Percentiles rank a stretch among this genome's conserved stretches.
Evolutionary conservation across 2,797 vertebrate genomes (phyloP).

Genomic region (Philypnodon macrostomus): DNA sequence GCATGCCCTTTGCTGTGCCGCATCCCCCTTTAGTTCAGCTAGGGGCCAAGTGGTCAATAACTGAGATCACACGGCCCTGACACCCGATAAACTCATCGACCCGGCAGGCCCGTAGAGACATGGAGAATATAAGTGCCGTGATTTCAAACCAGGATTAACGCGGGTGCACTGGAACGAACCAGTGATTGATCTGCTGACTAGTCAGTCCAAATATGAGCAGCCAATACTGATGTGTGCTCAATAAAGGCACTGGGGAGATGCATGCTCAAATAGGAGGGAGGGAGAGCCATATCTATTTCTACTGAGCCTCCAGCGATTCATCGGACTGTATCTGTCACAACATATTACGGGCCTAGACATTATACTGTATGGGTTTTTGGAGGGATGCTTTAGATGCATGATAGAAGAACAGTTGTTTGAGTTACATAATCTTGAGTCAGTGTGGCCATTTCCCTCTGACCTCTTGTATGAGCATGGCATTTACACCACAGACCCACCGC

Average conservation of each 20-base stretch:
- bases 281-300: constrained; percentile 32
- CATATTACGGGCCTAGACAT: constrained; percentile 13
- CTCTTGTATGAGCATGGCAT: too few species aligned
- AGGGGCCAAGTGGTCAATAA: constrained; percentile 51
- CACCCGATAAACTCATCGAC: constrained; percentile 45
- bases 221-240: constrained; percentile 30
- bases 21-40: constrained; percentile 24
- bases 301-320: constrained; percentile 23
- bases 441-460: background rate
- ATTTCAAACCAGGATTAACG: constrained; percentile 14
- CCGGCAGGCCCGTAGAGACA: constrained; percentile 40
- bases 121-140: constrained; percentile 47
- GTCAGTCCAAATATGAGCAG: constrained; percentile 30
- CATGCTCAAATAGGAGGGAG: constrained; percentile 5
- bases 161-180: constrained; percentile 1
- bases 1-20: background rate
- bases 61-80: constrained; percentile 35
- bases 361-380: constrained; percentile 8
- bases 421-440: background rate
- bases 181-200: constrained; percentile 52
- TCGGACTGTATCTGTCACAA: constrained; percentile 31
- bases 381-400: constrained; percentile 8
- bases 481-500: too few species aligned
- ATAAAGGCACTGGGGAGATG: constrained; percentile 35
- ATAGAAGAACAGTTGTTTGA: too few species aligned